Percentiles rank a stretch among this genome's conserved stretches.
These are phyloP conservation scores for Gorsachius magnificus DNA, from an alignment of 2,797 vertebrate genomes.

Conservation along the genomic window DNA sequence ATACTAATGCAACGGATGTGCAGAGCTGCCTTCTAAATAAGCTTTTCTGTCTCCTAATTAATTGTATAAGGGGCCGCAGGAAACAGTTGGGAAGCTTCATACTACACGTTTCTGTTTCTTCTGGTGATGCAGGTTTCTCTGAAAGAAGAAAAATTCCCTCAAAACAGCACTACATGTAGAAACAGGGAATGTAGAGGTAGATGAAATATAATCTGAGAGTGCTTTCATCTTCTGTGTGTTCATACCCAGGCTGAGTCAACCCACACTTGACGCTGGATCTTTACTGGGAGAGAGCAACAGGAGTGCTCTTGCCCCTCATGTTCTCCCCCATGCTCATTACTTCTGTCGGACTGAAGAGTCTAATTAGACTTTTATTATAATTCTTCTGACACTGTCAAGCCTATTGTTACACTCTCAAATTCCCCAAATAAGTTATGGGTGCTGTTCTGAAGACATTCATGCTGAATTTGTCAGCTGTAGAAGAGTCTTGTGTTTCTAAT, in stretches of 20 bases:
- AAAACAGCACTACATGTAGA: neutral
- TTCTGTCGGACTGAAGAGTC: neutral
- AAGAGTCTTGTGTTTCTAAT: neutral
- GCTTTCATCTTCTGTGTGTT: neutral
- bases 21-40: neutral
- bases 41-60: neutral
- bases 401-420: neutral
- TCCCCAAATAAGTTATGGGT: neutral
- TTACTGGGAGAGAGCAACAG: neutral
- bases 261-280: neutral
- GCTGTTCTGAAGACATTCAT: neutral
- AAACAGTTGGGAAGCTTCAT: neutral
- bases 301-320: neutral
- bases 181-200: neutral
- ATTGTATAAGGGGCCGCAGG: neutral
- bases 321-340: neutral
- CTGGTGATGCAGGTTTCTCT: neutral
- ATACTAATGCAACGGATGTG: too few species aligned
- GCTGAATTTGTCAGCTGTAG: neutral
- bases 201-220: neutral
- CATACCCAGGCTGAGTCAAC: neutral
- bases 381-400: neutral
- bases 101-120: neutral
- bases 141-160: neutral
- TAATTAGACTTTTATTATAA: neutral